Conservation (phyloP, 2,888 invertebrate species). For the Eretmocerus hayati region DNA sequence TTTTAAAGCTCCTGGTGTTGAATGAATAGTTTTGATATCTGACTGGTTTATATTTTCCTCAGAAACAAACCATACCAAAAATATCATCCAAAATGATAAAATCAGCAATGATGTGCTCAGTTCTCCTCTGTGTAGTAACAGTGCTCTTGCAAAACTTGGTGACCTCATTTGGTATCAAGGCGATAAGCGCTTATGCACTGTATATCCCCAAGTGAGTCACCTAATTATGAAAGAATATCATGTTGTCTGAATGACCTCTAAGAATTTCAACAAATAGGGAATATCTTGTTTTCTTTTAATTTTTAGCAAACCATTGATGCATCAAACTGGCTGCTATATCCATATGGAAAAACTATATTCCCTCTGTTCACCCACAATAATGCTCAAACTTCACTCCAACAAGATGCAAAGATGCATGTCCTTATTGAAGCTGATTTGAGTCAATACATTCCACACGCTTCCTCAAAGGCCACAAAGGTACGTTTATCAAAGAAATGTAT, state of each 20-base stretch:
- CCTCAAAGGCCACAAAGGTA: conserved; percentile 40
- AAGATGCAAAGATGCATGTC: conserved; percentile 38
- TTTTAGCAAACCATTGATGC: conserved; percentile 47
- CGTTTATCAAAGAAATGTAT: no score
- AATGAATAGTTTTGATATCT: no score
- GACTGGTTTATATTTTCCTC: conserved; percentile 7
- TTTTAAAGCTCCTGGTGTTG: no score
- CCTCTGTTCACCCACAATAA: conserved; percentile 41
- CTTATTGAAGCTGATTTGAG: conserved; percentile 43
- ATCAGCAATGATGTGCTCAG: conserved; percentile 40
- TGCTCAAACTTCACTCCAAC: conserved; percentile 28
- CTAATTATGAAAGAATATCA: neutral
- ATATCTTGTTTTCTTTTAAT: conserved; percentile 8
- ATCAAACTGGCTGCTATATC: conserved; percentile 46
- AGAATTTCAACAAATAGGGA: neutral
- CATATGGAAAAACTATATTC: conserved; percentile 41
- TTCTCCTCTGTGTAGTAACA: conserved; percentile 53
- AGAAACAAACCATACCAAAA: conserved; percentile 23
- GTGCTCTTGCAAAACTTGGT: conserved; percentile 54
- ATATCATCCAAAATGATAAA: conserved; percentile 19
- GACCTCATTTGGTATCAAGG: conserved; percentile 56
- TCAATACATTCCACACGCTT: conserved; percentile 33
- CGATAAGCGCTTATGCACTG: conserved; percentile 51
- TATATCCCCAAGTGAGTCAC: conserved; percentile 52
- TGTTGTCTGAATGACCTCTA: neutral